Conservation (phyloP, 1,140 invertebrate genomes). For the Helicorthomorpha holstii region DNA sequence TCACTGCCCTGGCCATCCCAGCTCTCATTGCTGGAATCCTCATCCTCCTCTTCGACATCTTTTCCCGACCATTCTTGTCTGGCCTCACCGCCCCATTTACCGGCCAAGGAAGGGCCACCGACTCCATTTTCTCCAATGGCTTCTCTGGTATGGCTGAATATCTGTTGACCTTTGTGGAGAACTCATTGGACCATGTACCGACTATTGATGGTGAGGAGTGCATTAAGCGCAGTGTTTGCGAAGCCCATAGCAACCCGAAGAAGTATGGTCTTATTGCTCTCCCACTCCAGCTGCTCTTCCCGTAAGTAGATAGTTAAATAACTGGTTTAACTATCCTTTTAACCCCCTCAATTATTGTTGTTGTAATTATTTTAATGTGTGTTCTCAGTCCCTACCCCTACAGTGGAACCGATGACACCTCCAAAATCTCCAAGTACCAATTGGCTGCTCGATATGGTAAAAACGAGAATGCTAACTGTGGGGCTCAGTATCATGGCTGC, state of each 20-base stretch:
- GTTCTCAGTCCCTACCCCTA: conserved; percentile 8
- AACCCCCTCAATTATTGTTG: too few species aligned
- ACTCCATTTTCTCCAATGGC: background rate
- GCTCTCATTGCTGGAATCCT: conserved; percentile 2
- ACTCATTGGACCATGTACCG: conserved; percentile 11
- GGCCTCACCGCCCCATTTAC: too few species aligned
- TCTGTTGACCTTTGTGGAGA: conserved; percentile 3
- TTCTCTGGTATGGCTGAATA: conserved; percentile 1
- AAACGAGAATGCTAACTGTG: conserved; percentile 18
- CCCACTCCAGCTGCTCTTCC: conserved; percentile 20
- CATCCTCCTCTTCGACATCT: conserved; percentile 3
- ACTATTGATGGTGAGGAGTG: conserved; percentile 20
- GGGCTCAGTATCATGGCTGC: conserved; percentile 18
- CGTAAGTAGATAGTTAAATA: too few species aligned
- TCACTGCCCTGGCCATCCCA: conserved; percentile 1
- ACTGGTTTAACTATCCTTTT: too few species aligned
- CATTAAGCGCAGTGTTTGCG: conserved; percentile 20
- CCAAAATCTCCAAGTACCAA: conserved; percentile 19
- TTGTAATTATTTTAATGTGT: background rate
- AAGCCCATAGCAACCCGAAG: conserved; percentile 20
- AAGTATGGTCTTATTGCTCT: conserved; percentile 20
- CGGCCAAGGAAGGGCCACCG: too few species aligned
- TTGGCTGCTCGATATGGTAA: conserved; percentile 19
- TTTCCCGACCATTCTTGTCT: background rate
- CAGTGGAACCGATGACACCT: conserved; percentile 9